Conservation (phyloP, 2,113 vertebrate genomes). For the Electrona antarctica region DNA sequence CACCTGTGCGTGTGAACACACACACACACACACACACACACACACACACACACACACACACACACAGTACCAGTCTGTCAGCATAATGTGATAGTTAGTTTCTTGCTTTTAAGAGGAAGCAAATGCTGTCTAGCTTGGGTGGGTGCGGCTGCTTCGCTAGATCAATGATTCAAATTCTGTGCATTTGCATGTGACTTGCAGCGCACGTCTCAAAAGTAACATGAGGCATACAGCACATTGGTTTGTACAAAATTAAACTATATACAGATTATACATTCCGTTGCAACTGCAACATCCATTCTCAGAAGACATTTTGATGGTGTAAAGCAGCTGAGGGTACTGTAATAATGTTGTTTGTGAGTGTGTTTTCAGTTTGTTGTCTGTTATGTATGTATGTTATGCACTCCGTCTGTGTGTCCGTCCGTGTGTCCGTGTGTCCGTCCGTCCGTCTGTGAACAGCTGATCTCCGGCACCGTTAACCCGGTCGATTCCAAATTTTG, state of each 20-base stretch:
- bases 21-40: not conserved
- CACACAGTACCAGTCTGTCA: slow-evolving; percentile 34
- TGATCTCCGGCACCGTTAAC: too few relatives aligned
- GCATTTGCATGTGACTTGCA: slow-evolving; percentile 22
- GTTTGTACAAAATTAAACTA: not conserved
- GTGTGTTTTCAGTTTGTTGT: too few relatives aligned
- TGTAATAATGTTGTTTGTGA: too few relatives aligned
- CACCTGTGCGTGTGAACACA: not conserved
- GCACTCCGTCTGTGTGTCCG: too few relatives aligned
- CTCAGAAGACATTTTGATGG: too few relatives aligned
- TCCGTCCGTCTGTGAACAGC: too few relatives aligned
- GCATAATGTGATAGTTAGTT: slow-evolving; percentile 35
- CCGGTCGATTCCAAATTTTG: too few relatives aligned
- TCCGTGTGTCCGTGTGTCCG: too few relatives aligned
- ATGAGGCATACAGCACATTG: not conserved
- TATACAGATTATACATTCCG: too few relatives aligned
- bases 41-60: slow-evolving; percentile 8
- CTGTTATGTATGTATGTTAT: too few relatives aligned
- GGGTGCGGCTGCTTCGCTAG: not conserved
- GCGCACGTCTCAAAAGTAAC: not conserved
- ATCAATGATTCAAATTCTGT: not conserved
- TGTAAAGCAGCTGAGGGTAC: too few relatives aligned
- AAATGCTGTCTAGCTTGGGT: not conserved
- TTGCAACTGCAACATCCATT: too few relatives aligned
- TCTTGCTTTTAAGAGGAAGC: slow-evolving; percentile 7